Conservation (phyloP, 2,113 vertebrate species). For the Agelaius tricolor region DNA sequence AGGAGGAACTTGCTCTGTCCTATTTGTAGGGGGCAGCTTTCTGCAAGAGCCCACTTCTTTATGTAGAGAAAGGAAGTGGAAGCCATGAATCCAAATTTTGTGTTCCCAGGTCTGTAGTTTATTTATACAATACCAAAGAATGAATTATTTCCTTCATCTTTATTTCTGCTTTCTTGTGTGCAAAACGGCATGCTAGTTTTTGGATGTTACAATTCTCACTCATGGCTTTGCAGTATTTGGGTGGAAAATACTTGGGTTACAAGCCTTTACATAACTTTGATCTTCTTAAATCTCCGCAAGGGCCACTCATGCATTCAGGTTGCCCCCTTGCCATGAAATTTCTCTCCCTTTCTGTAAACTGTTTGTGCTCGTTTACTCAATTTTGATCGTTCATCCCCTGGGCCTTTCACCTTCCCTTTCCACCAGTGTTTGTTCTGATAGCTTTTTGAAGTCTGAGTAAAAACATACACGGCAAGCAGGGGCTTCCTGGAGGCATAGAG, state of each 20-base stretch:
- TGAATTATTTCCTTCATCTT: background rate
- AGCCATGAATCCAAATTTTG: background rate
- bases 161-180: background rate
- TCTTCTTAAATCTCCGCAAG: background rate
- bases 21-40: background rate
- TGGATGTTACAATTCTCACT: background rate
- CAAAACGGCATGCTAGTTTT: background rate
- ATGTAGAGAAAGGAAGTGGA: accelerated
- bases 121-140: background rate
- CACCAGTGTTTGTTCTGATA: background rate
- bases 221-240: background rate
- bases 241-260: background rate
- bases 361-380: background rate
- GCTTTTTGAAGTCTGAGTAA: slow-evolving; percentile 43
- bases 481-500: slow-evolving; percentile 1
- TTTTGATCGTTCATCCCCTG: slow-evolving; percentile 12
- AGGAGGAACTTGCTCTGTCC: accelerated
- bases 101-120: background rate
- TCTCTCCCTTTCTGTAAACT: slow-evolving; percentile 8
- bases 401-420: slow-evolving; percentile 57
- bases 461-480: background rate
- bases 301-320: background rate
- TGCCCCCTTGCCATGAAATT: background rate
- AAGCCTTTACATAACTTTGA: background rate
- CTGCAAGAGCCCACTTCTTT: background rate